Evolutionary conservation across 1,140 invertebrate genomes (phyloP), one percentile per base, ranked within the genome.

Genomic region (Cardiocondyla obscurior): DNA sequence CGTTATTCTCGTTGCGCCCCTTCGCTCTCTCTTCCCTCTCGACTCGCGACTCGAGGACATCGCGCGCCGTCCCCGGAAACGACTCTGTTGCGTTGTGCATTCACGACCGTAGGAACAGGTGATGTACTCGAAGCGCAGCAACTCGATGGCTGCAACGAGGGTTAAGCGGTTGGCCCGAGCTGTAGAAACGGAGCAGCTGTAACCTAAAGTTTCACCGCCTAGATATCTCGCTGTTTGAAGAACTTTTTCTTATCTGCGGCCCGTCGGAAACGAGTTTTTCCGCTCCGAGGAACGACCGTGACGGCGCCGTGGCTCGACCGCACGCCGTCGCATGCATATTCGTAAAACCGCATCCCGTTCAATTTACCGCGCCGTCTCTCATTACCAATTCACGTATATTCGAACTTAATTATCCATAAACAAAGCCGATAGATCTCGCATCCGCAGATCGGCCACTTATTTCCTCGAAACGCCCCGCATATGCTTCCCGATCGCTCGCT

Each of bases 161-260:
- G 74, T 49, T 60, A 64, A 22, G 10, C 51, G 49, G 16, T 39
- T 60, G n/a, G 57, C 30, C 49, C 42, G 6, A 6, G 22, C 28
- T n/a, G 57, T 39, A 22, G 77, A 28, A 30, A 53, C 72, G n/a
- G 64, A 58, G 51, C 86, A 88, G 83, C 86, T 88, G 86, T 85
- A 85, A 49, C 19, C 77, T 30, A 33, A 82, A 88, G 46, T 88
- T 85, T 28, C 39, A 76, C 19, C 86, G 30, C 44, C 44, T 77
- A 73, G 77, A 87, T 87, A 85, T 85, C 83, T 76, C 42, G 46
- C 25, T 81, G 36, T 72, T 82, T 83, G 65, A 69, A 53, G 10
- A 81, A 84, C 58, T 69, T 67, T 81, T 85, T 39, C 16, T 87
- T 87, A 87, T 87, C 85, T 87, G 8, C 55, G 46, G 19, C 49